Percentiles rank a stretch among this genome's conserved stretches.
Conservation (phyloP, 2,113 vertebrate species). For the Miniopterus natalensis region DNA sequence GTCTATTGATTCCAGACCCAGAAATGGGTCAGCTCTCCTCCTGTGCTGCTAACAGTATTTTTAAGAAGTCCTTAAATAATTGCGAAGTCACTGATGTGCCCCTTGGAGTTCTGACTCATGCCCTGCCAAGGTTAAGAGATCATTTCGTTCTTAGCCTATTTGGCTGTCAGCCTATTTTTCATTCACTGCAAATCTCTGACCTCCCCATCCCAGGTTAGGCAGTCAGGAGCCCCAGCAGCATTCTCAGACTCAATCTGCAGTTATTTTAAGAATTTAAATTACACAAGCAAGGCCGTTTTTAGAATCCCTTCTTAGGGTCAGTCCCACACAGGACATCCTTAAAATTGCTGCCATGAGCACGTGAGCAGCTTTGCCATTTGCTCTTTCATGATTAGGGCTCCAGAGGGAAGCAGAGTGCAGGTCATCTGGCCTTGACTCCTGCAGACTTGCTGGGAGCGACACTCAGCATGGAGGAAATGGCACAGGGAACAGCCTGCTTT, state of each 20-base stretch:
- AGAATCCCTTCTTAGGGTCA: constrained; percentile 77
- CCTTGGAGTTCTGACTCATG: constrained; percentile 52
- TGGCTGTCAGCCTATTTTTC: constrained; percentile 65
- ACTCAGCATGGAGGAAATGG: not conserved
- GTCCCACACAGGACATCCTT: constrained; percentile 63
- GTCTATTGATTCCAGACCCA: constrained; percentile 68
- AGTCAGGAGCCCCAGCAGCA: constrained; percentile 36
- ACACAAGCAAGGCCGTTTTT: constrained; percentile 73
- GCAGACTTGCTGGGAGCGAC: not conserved
- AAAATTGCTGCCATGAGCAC: constrained; percentile 56
- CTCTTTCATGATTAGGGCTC: constrained; percentile 43
- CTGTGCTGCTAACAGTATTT: constrained; percentile 50
- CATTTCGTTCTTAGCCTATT: constrained; percentile 74
- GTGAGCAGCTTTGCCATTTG: constrained; percentile 34
- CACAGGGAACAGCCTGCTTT: not conserved
- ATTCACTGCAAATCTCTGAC: constrained; percentile 74
- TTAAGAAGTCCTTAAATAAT: constrained; percentile 72
- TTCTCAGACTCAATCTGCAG: constrained; percentile 63
- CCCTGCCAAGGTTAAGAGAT: not conserved
- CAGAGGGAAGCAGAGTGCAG: not conserved
- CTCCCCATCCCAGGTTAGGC: constrained; percentile 67
- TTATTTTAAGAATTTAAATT: constrained; percentile 83
- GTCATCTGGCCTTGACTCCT: not conserved
- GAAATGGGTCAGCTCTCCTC: constrained; percentile 74
- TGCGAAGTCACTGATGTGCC: constrained; percentile 65